These are phyloP conservation scores for Hystrix cristata DNA, from an alignment of 2,113 vertebrate genomes.

Conservation along the genomic window DNA sequence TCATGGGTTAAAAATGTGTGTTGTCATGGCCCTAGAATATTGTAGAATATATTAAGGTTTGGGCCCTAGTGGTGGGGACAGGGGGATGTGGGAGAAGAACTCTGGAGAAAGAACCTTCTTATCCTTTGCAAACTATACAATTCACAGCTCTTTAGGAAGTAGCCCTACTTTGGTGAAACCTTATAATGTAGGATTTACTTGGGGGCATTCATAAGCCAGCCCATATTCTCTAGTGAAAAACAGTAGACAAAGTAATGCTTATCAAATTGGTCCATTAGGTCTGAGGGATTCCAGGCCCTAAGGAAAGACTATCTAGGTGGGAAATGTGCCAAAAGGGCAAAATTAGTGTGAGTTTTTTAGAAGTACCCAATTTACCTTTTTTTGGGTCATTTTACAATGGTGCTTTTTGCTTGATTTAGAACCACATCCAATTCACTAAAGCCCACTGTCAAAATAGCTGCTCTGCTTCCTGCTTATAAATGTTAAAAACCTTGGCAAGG, in stretches of 20 bases:
- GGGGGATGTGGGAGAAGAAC: not conserved
- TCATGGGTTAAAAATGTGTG: not conserved
- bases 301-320: not conserved
- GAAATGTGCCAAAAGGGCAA: conserved; percentile 1
- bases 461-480: conserved; percentile 40
- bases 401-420: conserved; percentile 15
- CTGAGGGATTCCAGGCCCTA: not conserved
- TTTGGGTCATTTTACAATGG: conserved; percentile 11
- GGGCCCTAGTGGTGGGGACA: not conserved
- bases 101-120: not conserved
- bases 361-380: not conserved
- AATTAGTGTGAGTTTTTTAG: not conserved
- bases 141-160: not conserved
- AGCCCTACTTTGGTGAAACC: not conserved
- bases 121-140: not conserved
- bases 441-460: not conserved
- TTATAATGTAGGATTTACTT: not conserved
- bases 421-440: not conserved
- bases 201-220: not conserved
- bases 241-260: not conserved
- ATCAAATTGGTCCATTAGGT: not conserved
- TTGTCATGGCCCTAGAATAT: not conserved
- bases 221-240: not conserved
- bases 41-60: conserved; percentile 11
- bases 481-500: conserved; percentile 33